Evolutionary conservation across 1,140 invertebrate genomes (phyloP).

Genomic region (Pollicipes pollicipes): DNA sequence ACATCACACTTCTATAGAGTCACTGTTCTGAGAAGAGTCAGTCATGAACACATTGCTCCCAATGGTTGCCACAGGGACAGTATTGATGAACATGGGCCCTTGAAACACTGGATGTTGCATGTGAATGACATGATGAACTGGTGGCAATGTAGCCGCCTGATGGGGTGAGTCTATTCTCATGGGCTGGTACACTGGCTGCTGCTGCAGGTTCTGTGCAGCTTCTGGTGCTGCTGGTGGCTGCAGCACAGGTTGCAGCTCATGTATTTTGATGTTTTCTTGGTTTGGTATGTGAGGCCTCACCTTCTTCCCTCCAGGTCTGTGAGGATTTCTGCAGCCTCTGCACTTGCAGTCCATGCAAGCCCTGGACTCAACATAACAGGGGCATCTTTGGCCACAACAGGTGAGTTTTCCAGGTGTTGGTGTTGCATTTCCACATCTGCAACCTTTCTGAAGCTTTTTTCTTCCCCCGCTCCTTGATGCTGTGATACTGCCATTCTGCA

Average conservation of each 20-base stretch:
- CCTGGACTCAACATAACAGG: conserved; percentile 73
- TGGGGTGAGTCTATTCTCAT: too few relatives aligned
- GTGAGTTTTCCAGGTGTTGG: conserved; percentile 69
- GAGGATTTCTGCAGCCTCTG: conserved; percentile 75
- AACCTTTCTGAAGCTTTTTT: conserved; percentile 35
- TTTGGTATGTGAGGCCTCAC: conserved; percentile 29
- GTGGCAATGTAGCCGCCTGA: too few relatives aligned
- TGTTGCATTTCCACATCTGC: conserved; percentile 77
- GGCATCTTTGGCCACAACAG: conserved; percentile 79
- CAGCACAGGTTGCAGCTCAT: conserved; percentile 17
- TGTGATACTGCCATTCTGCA: not conserved
- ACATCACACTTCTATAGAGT: too few relatives aligned
- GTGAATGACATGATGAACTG: too few relatives aligned
- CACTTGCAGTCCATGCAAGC: conserved; percentile 73
- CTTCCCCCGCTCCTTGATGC: not conserved
- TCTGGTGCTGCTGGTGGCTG: too few relatives aligned
- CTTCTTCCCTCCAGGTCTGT: conserved; percentile 57
- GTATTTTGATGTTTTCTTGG: conserved; percentile 18
- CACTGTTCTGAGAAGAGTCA: too few relatives aligned
- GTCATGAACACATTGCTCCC: too few relatives aligned
- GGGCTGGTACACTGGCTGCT: too few relatives aligned
- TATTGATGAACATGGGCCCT: too few relatives aligned
- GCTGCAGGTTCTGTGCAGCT: too few relatives aligned
- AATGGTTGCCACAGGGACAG: too few relatives aligned
- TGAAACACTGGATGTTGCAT: too few relatives aligned